A percentile compares a stretch with the other conserved stretches of the same genome.
phyloP scores from a whole-genome alignment of 1,140 invertebrate genomes.

The Whitmania pigra region DNA sequence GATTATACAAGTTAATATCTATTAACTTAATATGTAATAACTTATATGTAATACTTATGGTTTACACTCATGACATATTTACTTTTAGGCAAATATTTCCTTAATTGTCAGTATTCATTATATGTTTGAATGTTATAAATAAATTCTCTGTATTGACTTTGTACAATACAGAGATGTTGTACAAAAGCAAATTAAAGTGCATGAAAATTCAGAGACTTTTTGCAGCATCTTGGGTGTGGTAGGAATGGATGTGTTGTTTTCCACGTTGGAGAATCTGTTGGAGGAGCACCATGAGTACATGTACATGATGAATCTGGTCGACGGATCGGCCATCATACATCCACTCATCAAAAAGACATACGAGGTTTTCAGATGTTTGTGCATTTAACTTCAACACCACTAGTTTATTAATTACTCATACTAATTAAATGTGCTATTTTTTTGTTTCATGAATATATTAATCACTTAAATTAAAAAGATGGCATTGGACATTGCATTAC shows the following conservation, averaged over 20 bases:
- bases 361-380: constrained; percentile 3
- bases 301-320: constrained; percentile 28
- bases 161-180: not conserved
- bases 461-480: too few species aligned
- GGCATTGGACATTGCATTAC: too few species aligned
- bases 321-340: constrained; percentile 29
- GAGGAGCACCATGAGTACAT: constrained; percentile 27
- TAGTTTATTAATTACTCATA: too few species aligned
- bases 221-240: constrained; percentile 28
- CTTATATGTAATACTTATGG: too few species aligned
- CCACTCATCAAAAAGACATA: constrained; percentile 25
- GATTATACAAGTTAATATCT: not conserved
- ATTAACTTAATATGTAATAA: too few species aligned
- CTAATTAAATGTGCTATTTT: too few species aligned
- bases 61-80: not conserved
- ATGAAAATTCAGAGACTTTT: constrained; percentile 14
- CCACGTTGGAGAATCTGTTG: constrained; percentile 28
- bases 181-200: not conserved
- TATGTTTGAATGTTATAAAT: not conserved
- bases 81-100: not conserved
- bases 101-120: not conserved
- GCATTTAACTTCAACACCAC: not conserved
- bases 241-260: constrained; percentile 28
- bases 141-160: too few species aligned
- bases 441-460: too few species aligned